Percentiles rank a stretch among this genome's conserved stretches.
phyloP scores from a whole-genome alignment of 1,140 invertebrate species.

The Lasioglossum albipes region DNA sequence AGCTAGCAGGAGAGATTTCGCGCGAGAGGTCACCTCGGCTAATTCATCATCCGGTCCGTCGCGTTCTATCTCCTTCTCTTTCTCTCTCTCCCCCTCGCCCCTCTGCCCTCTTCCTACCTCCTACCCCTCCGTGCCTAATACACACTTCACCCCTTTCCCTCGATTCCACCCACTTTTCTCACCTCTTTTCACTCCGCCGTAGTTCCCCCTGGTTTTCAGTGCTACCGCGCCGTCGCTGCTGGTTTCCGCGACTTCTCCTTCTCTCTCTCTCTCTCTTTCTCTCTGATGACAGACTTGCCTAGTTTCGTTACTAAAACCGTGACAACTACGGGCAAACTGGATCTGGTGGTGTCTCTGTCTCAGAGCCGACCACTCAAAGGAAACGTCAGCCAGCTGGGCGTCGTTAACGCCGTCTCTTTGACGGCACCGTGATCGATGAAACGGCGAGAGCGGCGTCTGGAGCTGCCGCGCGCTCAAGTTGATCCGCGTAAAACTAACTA shows the following conservation, averaged over 20 bases:
- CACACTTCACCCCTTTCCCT: not conserved
- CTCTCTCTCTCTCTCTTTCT: too few species aligned
- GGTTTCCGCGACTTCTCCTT: not conserved
- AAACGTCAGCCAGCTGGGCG: slow-evolving; percentile 11
- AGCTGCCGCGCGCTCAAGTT: not conserved
- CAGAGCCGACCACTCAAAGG: not conserved
- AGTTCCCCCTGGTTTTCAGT: not conserved
- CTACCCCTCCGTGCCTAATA: not conserved
- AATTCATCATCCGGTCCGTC: slow-evolving; percentile 77
- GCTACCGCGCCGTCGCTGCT: not conserved
- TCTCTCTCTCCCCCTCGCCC: not conserved
- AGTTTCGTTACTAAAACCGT: not conserved
- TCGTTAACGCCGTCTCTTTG: slow-evolving; percentile 4
- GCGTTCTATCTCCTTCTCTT: slow-evolving; percentile 39
- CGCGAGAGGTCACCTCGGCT: slow-evolving; percentile 76
- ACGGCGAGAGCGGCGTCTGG: not conserved
- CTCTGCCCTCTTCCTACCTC: not conserved
- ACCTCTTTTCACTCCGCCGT: not conserved
- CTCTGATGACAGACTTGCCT: too few species aligned
- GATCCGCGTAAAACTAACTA: slow-evolving; percentile 16
- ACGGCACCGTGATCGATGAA: slow-evolving; percentile 17
- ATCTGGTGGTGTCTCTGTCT: not conserved
- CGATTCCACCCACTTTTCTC: slow-evolving; percentile 12
- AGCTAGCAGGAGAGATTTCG: slow-evolving; percentile 76
- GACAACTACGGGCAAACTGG: not conserved